Evolutionary conservation across 2,113 vertebrate genomes (phyloP).

Genomic region (Gobio gobio): DNA sequence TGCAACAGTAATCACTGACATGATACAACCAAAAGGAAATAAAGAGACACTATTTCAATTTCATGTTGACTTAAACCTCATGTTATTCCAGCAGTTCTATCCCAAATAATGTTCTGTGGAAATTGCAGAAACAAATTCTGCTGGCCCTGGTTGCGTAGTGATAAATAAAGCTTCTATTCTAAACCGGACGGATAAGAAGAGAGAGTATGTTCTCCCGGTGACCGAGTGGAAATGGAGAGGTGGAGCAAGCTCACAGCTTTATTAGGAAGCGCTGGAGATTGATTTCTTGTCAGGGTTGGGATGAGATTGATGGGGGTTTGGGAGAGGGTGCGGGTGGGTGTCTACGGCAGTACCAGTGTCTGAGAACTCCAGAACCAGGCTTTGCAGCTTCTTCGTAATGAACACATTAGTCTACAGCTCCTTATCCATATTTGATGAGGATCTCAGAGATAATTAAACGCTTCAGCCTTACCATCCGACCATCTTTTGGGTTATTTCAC

Average conservation of each 20-base stretch:
- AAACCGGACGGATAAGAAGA: background rate
- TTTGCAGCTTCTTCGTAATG: constrained; percentile 65
- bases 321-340: constrained; percentile 54
- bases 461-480: constrained; percentile 14
- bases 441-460: constrained; percentile 68
- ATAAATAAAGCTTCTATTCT: constrained; percentile 12
- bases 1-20: too few species aligned
- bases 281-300: constrained; percentile 74
- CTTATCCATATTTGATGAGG: constrained; percentile 76
- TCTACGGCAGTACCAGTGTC: constrained; percentile 32
- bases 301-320: constrained; percentile 70
- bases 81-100: background rate
- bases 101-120: background rate
- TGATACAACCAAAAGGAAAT: too few species aligned
- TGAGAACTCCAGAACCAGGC: constrained; percentile 35
- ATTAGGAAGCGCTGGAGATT: constrained; percentile 75
- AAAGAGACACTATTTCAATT: too few species aligned
- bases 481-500: constrained; percentile 33
- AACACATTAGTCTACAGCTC: constrained; percentile 68
- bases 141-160: background rate
- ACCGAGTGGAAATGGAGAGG: constrained; percentile 33
- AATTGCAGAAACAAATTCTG: background rate
- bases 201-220: constrained; percentile 42
- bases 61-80: background rate
- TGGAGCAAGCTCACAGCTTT: constrained; percentile 70